Evolutionary conservation across 2,888 invertebrate species (phyloP).

Genomic region (Drosophila anomalipes): DNA sequence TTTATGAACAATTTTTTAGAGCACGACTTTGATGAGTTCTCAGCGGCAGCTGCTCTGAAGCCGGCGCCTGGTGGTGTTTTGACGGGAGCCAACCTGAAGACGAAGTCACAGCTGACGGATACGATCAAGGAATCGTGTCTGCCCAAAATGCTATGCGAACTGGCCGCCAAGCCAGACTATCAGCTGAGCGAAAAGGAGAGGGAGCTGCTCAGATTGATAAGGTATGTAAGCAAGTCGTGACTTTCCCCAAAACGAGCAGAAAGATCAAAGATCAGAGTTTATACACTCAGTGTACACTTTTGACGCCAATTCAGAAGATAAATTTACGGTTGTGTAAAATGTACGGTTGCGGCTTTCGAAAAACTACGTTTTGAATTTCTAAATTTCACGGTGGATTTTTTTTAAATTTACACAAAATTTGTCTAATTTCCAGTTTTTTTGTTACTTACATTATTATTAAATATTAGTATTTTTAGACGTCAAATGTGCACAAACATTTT

Average conservation of each 20-base stretch:
- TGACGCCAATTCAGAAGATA: no score
- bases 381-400: no score
- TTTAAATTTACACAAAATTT: no score
- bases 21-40: conserved; percentile 82
- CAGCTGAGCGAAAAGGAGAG: conserved; percentile 84
- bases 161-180: conserved; percentile 84
- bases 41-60: conserved; percentile 71
- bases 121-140: conserved; percentile 85
- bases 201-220: conserved; percentile 83
- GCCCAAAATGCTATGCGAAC: conserved; percentile 85
- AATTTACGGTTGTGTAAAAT: no score
- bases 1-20: conserved; percentile 38
- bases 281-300: background rate
- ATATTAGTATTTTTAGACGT: no score
- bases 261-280: conserved; percentile 6
- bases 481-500: no score
- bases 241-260: background rate
- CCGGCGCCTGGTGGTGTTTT: conserved; percentile 53
- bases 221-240: conserved; percentile 69
- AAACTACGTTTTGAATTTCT: no score
- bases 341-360: no score
- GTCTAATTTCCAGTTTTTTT: no score
- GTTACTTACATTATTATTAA: no score
- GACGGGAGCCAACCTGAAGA: conserved; percentile 60
- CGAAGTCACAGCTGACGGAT: conserved; percentile 82